These are phyloP conservation scores for Drosophila vallismaia DNA, from an alignment of 2,888 invertebrate genomes.

Conservation along the genomic window DNA sequence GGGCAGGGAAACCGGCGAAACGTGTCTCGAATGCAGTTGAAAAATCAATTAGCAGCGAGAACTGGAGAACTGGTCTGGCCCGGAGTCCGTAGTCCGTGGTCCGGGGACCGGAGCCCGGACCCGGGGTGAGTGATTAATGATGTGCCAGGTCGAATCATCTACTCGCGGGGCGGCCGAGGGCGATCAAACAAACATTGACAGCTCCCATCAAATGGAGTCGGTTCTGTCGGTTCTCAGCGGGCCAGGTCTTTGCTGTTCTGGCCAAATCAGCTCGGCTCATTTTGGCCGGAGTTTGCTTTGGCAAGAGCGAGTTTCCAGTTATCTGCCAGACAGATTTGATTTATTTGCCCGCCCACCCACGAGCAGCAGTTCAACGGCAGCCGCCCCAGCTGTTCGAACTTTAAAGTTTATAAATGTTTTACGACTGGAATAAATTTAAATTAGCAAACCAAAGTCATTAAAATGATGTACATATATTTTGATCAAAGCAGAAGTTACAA, in stretches of 20 bases:
- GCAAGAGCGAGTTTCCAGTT: constrained; percentile 37
- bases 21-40: constrained; percentile 44
- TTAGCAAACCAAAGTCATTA: constrained; percentile 30
- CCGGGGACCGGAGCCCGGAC: not conserved
- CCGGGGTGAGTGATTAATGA: constrained; percentile 35
- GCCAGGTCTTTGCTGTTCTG: constrained; percentile 9
- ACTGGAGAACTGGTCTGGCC: constrained; percentile 37
- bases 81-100: constrained; percentile 4
- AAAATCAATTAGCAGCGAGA: constrained; percentile 66
- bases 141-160: constrained; percentile 19
- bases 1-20: constrained; percentile 21
- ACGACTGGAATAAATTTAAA: constrained; percentile 43
- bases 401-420: constrained; percentile 55
- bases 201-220: constrained; percentile 32
- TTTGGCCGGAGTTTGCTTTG: constrained; percentile 20
- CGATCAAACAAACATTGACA: constrained; percentile 29
- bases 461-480: not conserved
- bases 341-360: constrained; percentile 69
- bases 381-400: constrained; percentile 24
- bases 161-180: constrained; percentile 16
- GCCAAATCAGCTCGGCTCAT: constrained; percentile 21
- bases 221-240: constrained; percentile 6
- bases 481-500: not conserved
- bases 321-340: constrained; percentile 66
- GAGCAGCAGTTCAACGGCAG: constrained; percentile 23